A percentile compares a stretch with the other conserved stretches of the same genome.
Conservation (phyloP, 2,113 vertebrate genomes). For the Hippocampus abdominalis region DNA sequence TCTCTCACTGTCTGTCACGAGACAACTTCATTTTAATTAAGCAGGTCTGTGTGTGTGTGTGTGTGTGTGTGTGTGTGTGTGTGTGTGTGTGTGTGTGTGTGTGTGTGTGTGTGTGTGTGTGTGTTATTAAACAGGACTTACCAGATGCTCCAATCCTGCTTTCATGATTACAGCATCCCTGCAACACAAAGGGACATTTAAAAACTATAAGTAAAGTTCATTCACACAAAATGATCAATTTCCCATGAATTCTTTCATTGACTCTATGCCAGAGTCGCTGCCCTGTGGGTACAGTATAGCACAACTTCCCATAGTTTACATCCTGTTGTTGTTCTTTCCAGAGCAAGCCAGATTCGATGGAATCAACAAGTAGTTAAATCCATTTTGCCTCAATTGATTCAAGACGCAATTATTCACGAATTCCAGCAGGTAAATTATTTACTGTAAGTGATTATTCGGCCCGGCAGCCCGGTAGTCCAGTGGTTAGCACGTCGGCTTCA, state of each 20-base stretch:
- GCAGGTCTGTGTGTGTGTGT: slow-evolving; percentile 87
- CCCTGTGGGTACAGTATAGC: no score
- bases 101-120: slow-evolving; percentile 49
- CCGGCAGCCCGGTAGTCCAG: no score
- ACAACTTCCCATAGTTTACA: no score
- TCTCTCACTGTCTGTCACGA: no score
- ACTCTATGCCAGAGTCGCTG: no score
- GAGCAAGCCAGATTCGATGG: neutral
- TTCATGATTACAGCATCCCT: slow-evolving; percentile 88
- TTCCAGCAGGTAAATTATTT: no score
- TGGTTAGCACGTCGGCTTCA: no score
- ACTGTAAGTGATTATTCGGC: no score
- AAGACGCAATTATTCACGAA: no score
- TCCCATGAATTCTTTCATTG: neutral
- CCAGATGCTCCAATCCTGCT: slow-evolving; percentile 96
- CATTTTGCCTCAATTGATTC: no score
- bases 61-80: slow-evolving; percentile 80
- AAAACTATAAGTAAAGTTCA: slow-evolving; percentile 75
- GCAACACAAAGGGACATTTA: slow-evolving; percentile 88
- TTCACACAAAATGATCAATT: neutral
- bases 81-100: no score
- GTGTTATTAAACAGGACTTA: slow-evolving; percentile 87
- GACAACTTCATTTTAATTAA: slow-evolving; percentile 80
- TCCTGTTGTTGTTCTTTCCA: neutral
- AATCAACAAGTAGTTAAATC: neutral